A percentile compares a stretch with the other conserved stretches of the same genome.
These are phyloP conservation scores for Dolichoris vasculosae DNA, from an alignment of 1,140 invertebrate species.

Conservation along the genomic window DNA sequence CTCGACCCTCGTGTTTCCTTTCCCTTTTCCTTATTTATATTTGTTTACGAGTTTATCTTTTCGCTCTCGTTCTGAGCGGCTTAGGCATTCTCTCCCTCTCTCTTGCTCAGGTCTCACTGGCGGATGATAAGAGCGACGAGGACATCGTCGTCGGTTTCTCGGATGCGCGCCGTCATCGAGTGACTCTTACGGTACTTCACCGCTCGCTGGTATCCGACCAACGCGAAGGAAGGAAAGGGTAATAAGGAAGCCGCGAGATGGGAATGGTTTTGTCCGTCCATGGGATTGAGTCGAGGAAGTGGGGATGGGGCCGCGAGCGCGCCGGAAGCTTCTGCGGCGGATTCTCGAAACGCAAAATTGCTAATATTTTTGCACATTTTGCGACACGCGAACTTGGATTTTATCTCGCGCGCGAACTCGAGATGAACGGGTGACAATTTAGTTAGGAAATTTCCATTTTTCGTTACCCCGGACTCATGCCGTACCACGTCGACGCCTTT, in stretches of 20 bases:
- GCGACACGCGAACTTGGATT: too few species aligned
- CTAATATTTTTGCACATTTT: not conserved
- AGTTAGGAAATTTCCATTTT: too few species aligned
- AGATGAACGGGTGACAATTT: too few species aligned
- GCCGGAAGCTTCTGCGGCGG: slow-evolving; percentile 30
- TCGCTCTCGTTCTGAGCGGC: not conserved
- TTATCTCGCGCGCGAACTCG: too few species aligned
- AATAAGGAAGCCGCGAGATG: not conserved
- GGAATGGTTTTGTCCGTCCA: not conserved
- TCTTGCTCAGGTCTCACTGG: not conserved
- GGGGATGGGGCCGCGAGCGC: not conserved
- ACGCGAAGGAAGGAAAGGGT: slow-evolving; percentile 21
- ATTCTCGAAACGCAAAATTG: slow-evolving; percentile 7
- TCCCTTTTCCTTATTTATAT: not conserved
- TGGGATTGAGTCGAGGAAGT: not conserved
- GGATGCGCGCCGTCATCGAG: not conserved
- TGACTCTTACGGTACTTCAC: not conserved
- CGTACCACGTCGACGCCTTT: too few species aligned
- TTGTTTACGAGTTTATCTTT: too few species aligned
- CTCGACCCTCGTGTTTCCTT: not conserved
- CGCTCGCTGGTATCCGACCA: not conserved
- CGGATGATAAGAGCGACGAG: not conserved
- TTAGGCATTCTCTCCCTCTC: not conserved
- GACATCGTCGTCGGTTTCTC: not conserved
- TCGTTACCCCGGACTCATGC: too few species aligned